Evolutionary conservation across 2,113 vertebrate genomes (phyloP).

Genomic region (Pungitius pungitius): DNA sequence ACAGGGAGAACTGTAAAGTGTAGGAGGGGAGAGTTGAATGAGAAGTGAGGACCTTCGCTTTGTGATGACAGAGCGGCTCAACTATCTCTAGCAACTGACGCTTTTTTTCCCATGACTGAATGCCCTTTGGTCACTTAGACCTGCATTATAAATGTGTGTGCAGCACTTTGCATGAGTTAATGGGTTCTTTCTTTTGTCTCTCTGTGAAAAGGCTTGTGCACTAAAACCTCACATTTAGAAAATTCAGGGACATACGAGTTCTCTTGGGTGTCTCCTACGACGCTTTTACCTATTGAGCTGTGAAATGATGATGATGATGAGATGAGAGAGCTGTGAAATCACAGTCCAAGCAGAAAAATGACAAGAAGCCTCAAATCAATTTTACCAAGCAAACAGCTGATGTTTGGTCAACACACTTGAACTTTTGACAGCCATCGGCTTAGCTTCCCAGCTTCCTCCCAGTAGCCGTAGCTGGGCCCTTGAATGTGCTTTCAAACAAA

Average conservation of each 20-base stretch:
- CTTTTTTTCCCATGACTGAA: neutral
- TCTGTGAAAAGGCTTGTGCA: neutral
- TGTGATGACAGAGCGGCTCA: constrained; percentile 22
- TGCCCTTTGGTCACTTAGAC: constrained; percentile 24
- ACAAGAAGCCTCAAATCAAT: neutral
- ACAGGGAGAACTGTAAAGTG: constrained; percentile 1
- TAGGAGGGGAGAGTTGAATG: constrained; percentile 19
- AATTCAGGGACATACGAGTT: neutral
- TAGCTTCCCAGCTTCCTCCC: neutral
- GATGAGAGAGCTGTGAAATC: neutral
- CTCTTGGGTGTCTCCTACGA: neutral
- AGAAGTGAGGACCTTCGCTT: constrained; percentile 28
- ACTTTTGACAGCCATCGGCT: neutral
- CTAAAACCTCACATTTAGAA: neutral
- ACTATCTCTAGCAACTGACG: neutral
- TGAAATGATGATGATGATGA: too few species aligned
- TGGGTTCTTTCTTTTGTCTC: constrained; percentile 12
- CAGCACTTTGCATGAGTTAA: constrained; percentile 10
- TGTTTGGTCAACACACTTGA: constrained; percentile 7
- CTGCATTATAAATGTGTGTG: neutral
- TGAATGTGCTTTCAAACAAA: neutral
- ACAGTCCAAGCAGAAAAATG: neutral
- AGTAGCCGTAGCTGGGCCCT: neutral
- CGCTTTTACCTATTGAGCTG: neutral
- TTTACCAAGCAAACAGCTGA: neutral